Conservation (phyloP, 2,113 vertebrate species). For the Xenopus laevis region DNA sequence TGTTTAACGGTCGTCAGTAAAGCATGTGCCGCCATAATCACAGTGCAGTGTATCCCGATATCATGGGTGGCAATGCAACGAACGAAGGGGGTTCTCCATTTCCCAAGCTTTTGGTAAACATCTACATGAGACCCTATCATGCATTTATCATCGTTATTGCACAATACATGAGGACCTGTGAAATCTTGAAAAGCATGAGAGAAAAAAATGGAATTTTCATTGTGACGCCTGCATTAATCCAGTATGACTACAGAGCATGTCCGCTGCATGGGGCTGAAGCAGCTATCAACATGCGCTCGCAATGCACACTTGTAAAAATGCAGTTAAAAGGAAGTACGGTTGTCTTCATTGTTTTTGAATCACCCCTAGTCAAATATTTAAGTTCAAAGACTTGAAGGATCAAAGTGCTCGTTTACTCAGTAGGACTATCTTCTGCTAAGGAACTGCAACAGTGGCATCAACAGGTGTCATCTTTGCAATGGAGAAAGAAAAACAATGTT, state of each 20-base stretch:
- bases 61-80: constrained; percentile 64
- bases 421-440: constrained; percentile 92
- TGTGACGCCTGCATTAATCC: constrained; percentile 78
- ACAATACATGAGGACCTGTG: constrained; percentile 86
- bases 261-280: constrained; percentile 78
- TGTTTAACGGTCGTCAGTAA: constrained; percentile 67
- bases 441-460: constrained; percentile 83
- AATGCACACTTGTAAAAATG: constrained; percentile 79
- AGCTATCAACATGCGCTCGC: constrained; percentile 87
- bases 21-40: constrained; percentile 73
- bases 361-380: constrained; percentile 95
- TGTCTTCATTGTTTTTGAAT: constrained; percentile 87
- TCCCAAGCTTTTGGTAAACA: constrained; percentile 63
- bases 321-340: constrained; percentile 84
- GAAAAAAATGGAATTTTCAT: constrained; percentile 75
- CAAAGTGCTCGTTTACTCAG: constrained; percentile 99
- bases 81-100: constrained; percentile 70
- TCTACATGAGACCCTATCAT: constrained; percentile 75
- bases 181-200: constrained; percentile 78
- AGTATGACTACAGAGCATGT: constrained; percentile 73
- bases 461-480: constrained; percentile 92
- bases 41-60: constrained; percentile 84
- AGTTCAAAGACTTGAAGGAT: constrained; percentile 98
- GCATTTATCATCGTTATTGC: constrained; percentile 85
- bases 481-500: constrained; percentile 57